Base-by-base conservation (phyloP, 2,113 vertebrate species). In the Pedetes capensis region DNA sequence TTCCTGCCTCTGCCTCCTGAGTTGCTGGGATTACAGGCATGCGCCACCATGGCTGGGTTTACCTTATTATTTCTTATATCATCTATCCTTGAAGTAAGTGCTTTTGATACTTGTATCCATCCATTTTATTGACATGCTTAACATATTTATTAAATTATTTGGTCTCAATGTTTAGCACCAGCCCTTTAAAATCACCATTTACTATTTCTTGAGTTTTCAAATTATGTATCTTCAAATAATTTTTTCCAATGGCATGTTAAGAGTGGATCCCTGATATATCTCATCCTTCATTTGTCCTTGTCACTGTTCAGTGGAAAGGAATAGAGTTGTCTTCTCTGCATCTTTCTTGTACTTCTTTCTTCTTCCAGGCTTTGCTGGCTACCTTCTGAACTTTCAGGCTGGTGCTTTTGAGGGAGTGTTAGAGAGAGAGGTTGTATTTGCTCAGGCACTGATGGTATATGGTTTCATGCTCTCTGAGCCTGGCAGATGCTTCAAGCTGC, bases 401-500 rank as follows among this genome's bases (percentile, higher is more conserved):
- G 1, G 27, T 49, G 53, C 27, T 66, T 89, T 87, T 8, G 6
- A 12, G 25, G 23, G 6, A 37, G 1, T 32, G 5, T 23, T 51
- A 10, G 10, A 37, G 37, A 83, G 32, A 69, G 63, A 81, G 32
- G 12, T 76, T 66, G 89, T 39, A 13, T 47, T 69, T 78, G 63
- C 85, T 83, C 44, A 53, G 78, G 44, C 22, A 75, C 47, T 51
- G 49, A 37, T 42, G 29, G 32, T 63, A 47, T 39, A 49, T 29
- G 29, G 74, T 63, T 82, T 83, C 47, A 16, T 42, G 68, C 39
- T 93, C 9, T 68, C 37, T 79, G 69, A 69, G 17, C 55, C 59
- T 89, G 79, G 69, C 75, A 86, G 84, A 34, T 89, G 69, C 91
- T 91, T 91, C 68, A 69, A 71, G 79, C 55, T 79, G 25, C 57